Evolutionary conservation across 2,888 invertebrate species (phyloP).

Genomic region (Diplolepis rosae): DNA sequence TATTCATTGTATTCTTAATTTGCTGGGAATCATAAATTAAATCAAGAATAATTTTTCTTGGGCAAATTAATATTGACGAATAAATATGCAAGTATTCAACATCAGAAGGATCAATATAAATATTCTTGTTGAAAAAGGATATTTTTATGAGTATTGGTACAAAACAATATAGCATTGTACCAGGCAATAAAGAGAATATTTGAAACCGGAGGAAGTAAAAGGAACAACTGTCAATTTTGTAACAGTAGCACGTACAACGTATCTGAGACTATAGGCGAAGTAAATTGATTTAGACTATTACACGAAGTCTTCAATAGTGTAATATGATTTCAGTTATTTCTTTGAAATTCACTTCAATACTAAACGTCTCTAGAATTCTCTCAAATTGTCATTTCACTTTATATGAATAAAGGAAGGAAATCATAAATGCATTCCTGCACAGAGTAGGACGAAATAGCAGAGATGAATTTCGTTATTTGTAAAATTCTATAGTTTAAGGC

Average conservation of each 20-base stretch:
- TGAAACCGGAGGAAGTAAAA: background rate
- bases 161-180: background rate
- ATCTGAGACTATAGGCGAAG: slow-evolving; percentile 4
- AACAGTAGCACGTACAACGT: slow-evolving; percentile 15
- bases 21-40: too few relatives aligned
- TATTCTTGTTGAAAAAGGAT: too few relatives aligned
- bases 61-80: background rate
- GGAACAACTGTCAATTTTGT: background rate
- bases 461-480: background rate
- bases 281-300: slow-evolving; percentile 28
- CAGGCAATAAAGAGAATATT: background rate
- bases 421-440: background rate
- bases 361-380: background rate
- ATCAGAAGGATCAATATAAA: background rate
- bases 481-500: background rate
- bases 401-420: background rate
- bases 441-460: background rate
- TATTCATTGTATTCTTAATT: too few relatives aligned
- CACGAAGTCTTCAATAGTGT: background rate
- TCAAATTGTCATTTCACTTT: background rate
- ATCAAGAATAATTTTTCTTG: too few relatives aligned
- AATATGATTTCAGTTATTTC: slow-evolving; percentile 7
- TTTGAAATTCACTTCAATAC: background rate
- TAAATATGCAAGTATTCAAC: background rate
- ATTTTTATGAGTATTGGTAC: background rate